Percentiles rank a stretch among this genome's conserved stretches.
phyloP scores from a whole-genome alignment of 2,797 vertebrate species.

The Petrocephalus sullivani region DNA sequence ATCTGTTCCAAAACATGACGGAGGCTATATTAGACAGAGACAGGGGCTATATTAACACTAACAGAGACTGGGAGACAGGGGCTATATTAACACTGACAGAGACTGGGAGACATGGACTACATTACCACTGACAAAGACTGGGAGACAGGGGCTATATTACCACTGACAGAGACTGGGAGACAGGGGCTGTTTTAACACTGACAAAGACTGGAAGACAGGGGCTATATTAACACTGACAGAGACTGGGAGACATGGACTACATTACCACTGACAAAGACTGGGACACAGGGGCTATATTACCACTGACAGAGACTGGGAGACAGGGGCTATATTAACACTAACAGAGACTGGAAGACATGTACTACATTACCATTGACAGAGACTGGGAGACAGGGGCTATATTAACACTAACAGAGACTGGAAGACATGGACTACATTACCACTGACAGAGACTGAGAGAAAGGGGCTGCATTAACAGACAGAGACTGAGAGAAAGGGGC shows the following conservation, averaged over 20 bases:
- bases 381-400: not conserved
- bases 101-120: not conserved
- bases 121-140: not conserved
- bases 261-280: too few relatives aligned
- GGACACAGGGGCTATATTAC: not conserved
- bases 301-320: not conserved
- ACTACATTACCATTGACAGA: not conserved
- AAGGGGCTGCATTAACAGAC: too few relatives aligned
- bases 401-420: not conserved
- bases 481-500: not conserved
- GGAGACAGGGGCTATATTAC: not conserved
- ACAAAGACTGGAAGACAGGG: too few relatives aligned
- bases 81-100: not conserved
- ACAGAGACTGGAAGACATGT: not conserved
- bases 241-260: too few relatives aligned
- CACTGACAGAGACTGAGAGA: too few relatives aligned
- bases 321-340: not conserved
- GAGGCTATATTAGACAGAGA: not conserved
- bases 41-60: not conserved
- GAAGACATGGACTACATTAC: too few relatives aligned
- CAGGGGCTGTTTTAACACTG: too few relatives aligned
- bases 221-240: too few relatives aligned
- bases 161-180: too few relatives aligned
- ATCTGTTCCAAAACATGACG: not conserved
- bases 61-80: not conserved